Percentiles rank a stretch among this genome's conserved stretches.
phyloP scores from a whole-genome alignment of 2,888 invertebrate genomes.

The Ochropleura leucogaster region DNA sequence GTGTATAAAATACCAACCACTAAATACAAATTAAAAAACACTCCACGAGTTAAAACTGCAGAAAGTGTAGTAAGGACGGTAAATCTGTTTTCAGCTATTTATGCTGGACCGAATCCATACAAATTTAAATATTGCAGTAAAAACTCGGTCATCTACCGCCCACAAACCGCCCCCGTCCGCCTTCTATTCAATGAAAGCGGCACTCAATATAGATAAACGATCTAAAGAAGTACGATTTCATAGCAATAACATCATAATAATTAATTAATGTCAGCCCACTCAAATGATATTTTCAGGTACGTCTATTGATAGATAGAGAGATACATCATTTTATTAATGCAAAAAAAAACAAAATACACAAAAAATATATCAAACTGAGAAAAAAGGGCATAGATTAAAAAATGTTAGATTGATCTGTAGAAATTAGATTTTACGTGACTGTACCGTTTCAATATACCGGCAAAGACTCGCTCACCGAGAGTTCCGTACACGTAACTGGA shows the following conservation, averaged over 20 bases:
- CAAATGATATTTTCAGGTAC: neutral
- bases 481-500: too few species aligned
- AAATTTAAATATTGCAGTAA: constrained; percentile 21
- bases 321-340: neutral
- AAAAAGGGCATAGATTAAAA: too few species aligned
- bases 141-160: neutral
- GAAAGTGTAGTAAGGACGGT: neutral
- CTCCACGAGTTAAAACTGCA: neutral
- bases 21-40: neutral
- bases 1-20: too few species aligned
- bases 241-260: neutral
- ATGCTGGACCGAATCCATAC: neutral
- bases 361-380: too few species aligned
- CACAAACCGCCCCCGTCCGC: neutral
- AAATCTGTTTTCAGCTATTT: constrained; percentile 2
- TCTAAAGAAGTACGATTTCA: constrained; percentile 5
- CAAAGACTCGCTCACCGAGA: too few species aligned
- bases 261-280: neutral
- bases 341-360: neutral
- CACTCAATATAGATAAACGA: constrained; percentile 18
- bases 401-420: too few species aligned
- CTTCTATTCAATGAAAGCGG: constrained; percentile 22
- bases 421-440: too few species aligned
- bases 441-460: too few species aligned
- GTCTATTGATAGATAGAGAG: too few species aligned